These are phyloP conservation scores for Calephelis nemesis DNA, from an alignment of 1,140 invertebrate species.

Conservation along the genomic window DNA sequence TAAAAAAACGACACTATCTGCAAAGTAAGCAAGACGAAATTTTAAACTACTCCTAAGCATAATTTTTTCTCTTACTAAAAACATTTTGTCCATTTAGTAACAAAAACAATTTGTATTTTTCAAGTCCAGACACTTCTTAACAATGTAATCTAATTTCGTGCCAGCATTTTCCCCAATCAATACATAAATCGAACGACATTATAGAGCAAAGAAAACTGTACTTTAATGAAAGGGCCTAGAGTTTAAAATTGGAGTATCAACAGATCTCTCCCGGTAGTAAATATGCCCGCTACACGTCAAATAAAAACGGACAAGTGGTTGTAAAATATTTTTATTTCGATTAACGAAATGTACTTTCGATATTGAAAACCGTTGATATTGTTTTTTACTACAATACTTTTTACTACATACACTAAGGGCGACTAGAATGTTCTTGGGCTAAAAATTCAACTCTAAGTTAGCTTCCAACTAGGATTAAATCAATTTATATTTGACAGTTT, in stretches of 20 bases:
- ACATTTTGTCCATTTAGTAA: too few species aligned
- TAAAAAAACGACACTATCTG: too few species aligned
- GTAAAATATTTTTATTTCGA: background rate
- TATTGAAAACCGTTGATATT: background rate
- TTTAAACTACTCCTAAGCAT: too few species aligned
- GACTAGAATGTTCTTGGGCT: too few species aligned
- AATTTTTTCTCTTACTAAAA: too few species aligned
- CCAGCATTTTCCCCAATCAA: constrained; percentile 5
- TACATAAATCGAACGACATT: background rate
- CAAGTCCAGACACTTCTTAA: constrained; percentile 8
- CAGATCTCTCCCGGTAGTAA: background rate
- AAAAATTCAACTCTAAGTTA: too few species aligned
- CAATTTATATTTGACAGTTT: too few species aligned
- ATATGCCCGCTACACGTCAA: background rate
- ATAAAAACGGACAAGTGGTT: constrained; percentile 3
- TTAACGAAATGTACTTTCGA: background rate
- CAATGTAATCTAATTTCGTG: constrained; percentile 2
- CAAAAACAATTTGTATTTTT: too few species aligned
- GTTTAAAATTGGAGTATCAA: background rate
- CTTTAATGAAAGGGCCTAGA: background rate
- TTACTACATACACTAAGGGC: too few species aligned
- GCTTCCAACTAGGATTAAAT: too few species aligned
- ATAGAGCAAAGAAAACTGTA: background rate
- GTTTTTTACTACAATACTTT: too few species aligned
- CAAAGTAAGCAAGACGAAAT: too few species aligned